A percentile compares a stretch with the other conserved stretches of the same genome.
phyloP scores from a whole-genome alignment of 2,888 invertebrate species.

The Drosophila glabriapex region DNA sequence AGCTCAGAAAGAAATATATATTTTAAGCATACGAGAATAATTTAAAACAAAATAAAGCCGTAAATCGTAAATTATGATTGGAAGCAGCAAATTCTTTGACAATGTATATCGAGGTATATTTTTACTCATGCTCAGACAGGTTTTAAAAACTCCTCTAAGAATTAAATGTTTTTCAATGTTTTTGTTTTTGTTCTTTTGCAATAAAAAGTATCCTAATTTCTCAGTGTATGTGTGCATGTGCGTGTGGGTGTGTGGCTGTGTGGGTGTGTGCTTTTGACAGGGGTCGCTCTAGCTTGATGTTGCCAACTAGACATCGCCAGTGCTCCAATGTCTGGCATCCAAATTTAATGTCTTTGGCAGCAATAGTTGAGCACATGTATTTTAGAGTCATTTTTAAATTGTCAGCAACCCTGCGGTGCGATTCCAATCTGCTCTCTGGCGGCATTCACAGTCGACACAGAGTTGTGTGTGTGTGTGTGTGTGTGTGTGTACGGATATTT shows the following conservation, averaged over 20 bases:
- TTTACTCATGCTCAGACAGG: no score
- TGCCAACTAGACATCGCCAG: constrained; percentile 29
- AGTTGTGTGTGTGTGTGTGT: not conserved
- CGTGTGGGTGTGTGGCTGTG: not conserved
- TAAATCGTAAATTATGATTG: not conserved
- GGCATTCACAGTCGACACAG: constrained; percentile 10
- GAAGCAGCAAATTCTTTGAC: not conserved
- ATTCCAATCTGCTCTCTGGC: constrained; percentile 16
- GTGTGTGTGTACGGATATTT: constrained; percentile 1
- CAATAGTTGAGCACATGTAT: constrained; percentile 59
- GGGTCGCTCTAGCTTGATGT: constrained; percentile 38
- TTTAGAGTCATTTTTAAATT: constrained; percentile 63
- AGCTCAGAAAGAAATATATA: not conserved
- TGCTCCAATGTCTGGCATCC: constrained; percentile 55
- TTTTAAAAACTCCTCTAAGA: not conserved
- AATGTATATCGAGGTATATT: not conserved
- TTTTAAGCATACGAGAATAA: not conserved
- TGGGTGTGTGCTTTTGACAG: constrained; percentile 36
- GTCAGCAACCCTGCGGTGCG: constrained; percentile 25
- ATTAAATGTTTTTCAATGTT: not conserved
- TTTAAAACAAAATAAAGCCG: not conserved
- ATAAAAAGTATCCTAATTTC: not conserved
- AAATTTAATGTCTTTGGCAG: constrained; percentile 73
- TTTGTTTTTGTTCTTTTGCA: not conserved
- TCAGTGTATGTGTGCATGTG: not conserved